Percentiles rank a stretch among this genome's conserved stretches.
phyloP scores from a whole-genome alignment of 2,888 invertebrate species.

The Sarcophaga caerulescens region DNA sequence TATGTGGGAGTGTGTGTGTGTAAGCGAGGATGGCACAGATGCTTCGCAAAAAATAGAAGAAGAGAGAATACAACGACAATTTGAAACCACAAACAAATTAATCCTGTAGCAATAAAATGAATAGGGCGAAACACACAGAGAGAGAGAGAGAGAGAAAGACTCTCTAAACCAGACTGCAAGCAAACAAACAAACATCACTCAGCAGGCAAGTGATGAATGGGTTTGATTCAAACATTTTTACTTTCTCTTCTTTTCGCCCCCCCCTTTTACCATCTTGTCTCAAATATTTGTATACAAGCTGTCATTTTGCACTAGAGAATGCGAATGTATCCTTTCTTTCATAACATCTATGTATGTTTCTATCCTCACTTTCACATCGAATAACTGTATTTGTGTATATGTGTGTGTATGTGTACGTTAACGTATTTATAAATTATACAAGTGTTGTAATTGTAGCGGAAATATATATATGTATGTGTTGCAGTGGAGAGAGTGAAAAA shows the following conservation, averaged over 20 bases:
- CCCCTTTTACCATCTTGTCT: neutral
- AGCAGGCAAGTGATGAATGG: neutral
- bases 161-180: too few relatives aligned
- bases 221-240: neutral
- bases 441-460: constrained; percentile 44
- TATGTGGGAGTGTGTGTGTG: neutral
- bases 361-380: neutral
- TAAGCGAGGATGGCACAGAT: neutral
- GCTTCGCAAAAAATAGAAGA: neutral
- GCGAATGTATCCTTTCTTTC: neutral
- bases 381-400: neutral
- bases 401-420: neutral
- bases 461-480: constrained; percentile 28
- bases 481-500: neutral
- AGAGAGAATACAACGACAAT: constrained; percentile 20
- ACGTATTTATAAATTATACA: neutral
- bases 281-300: neutral
- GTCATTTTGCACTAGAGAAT: neutral
- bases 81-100: constrained; percentile 51
- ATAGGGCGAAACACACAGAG: neutral
- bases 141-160: too few relatives aligned
- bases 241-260: neutral
- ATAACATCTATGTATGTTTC: neutral
- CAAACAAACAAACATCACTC: neutral
- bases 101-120: neutral